phyloP scores from a whole-genome alignment of 2,888 invertebrate genomes.

The Apamea epomidion region DNA sequence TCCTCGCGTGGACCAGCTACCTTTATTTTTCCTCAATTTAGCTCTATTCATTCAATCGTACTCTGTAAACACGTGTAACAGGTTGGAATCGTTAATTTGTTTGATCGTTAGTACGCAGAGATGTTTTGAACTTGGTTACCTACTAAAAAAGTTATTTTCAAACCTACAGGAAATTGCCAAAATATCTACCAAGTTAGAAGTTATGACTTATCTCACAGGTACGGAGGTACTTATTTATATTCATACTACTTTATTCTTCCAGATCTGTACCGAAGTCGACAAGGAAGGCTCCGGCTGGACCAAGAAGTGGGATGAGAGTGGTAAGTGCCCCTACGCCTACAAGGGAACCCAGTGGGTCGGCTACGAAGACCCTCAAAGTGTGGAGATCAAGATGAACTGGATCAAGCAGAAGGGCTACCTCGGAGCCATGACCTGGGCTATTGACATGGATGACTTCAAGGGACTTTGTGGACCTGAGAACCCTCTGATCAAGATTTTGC shows the following conservation, averaged over 20 bases:
- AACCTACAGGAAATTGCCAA: conserved; percentile 11
- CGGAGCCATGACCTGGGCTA: conserved; percentile 98
- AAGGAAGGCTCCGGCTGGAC: conserved; percentile 94
- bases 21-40: conserved; percentile 24
- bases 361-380: conserved; percentile 95
- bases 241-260: neutral
- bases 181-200: neutral
- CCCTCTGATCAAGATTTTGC: conserved; percentile 93
- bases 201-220: neutral
- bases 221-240: neutral
- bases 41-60: conserved; percentile 5
- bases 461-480: conserved; percentile 95
- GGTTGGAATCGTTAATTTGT: neutral
- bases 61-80: conserved; percentile 4
- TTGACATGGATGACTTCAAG: conserved; percentile 97
- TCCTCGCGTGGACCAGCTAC: neutral
- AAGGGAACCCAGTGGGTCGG: conserved; percentile 98
- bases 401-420: conserved; percentile 94
- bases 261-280: conserved; percentile 95
- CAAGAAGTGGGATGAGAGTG: conserved; percentile 95
- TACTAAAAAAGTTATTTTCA: neutral
- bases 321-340: conserved; percentile 96
- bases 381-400: conserved; percentile 97
- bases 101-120: neutral
- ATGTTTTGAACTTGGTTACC: neutral